A percentile compares a stretch with the other conserved stretches of the same genome.
Conservation (phyloP, 2,113 vertebrate species). For the Melanostigma gelatinosum region DNA sequence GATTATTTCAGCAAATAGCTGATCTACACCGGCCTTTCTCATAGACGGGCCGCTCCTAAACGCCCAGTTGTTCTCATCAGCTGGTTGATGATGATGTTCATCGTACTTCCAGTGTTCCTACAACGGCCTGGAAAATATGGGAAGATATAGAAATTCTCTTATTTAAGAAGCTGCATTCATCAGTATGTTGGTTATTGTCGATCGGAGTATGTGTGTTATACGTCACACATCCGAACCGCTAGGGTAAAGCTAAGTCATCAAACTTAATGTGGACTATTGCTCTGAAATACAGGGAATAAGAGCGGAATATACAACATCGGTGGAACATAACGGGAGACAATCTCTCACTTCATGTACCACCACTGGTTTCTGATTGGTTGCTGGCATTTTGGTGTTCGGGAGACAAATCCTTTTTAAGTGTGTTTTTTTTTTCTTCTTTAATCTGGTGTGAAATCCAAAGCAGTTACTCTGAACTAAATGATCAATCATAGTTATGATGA, state of each 20-base stretch:
- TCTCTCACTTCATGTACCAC: background rate
- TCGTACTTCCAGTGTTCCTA: background rate
- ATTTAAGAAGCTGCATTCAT: background rate
- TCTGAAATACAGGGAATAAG: background rate
- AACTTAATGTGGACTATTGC: background rate
- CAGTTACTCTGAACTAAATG: background rate
- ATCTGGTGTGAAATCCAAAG: constrained; percentile 15
- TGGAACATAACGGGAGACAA: background rate
- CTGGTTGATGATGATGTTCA: background rate
- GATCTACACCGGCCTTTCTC: background rate
- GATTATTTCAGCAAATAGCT: background rate
- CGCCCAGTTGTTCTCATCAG: background rate
- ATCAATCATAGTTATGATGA: background rate
- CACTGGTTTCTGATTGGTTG: constrained; percentile 5
- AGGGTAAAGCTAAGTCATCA: background rate
- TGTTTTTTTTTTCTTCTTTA: background rate
- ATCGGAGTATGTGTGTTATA: too few relatives aligned
- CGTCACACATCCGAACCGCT: background rate
- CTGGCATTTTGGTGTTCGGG: background rate
- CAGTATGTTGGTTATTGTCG: background rate
- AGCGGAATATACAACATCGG: background rate
- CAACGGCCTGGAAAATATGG: background rate
- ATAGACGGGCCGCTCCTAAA: background rate
- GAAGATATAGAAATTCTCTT: background rate
- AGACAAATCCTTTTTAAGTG: background rate